These are phyloP conservation scores for Alligator sinensis DNA, from an alignment of 2,113 vertebrate genomes.

Conservation along the genomic window DNA sequence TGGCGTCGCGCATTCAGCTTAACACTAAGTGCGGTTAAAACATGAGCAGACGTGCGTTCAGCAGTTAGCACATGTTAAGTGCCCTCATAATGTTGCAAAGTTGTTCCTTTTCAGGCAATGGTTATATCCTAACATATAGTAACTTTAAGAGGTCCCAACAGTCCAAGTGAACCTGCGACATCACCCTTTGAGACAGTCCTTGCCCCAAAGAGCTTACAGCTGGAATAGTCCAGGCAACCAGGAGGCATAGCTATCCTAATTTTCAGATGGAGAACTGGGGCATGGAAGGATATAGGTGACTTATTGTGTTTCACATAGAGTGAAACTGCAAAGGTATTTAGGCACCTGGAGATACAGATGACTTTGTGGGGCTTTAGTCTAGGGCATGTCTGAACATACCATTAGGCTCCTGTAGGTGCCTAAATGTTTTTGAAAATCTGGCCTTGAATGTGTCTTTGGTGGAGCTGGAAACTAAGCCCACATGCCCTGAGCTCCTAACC, in stretches of 20 bases:
- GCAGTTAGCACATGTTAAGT: too few relatives aligned
- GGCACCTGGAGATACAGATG: neutral
- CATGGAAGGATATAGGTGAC: fast-evolving
- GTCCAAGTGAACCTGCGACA: too few relatives aligned
- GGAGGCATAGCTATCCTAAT: neutral
- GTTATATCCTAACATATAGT: too few relatives aligned
- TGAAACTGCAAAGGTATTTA: neutral
- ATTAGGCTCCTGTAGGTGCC: neutral
- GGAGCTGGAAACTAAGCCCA: neutral
- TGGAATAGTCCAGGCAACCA: fast-evolving
- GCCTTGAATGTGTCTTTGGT: neutral
- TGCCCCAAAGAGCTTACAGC: neutral
- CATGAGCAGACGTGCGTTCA: too few relatives aligned
- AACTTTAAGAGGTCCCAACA: too few relatives aligned
- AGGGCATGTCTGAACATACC: neutral
- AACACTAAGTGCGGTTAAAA: too few relatives aligned
- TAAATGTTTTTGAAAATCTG: neutral
- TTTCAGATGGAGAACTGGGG: neutral
- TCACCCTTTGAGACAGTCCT: neutral
- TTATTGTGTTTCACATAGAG: fast-evolving
- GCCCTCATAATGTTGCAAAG: too few relatives aligned
- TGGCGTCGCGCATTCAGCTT: too few relatives aligned
- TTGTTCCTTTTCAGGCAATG: too few relatives aligned
- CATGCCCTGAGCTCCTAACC: neutral
- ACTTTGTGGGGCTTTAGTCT: neutral